These are phyloP conservation scores for Chrysina gloriosa DNA, from an alignment of 2,888 invertebrate species.

Conservation along the genomic window DNA sequence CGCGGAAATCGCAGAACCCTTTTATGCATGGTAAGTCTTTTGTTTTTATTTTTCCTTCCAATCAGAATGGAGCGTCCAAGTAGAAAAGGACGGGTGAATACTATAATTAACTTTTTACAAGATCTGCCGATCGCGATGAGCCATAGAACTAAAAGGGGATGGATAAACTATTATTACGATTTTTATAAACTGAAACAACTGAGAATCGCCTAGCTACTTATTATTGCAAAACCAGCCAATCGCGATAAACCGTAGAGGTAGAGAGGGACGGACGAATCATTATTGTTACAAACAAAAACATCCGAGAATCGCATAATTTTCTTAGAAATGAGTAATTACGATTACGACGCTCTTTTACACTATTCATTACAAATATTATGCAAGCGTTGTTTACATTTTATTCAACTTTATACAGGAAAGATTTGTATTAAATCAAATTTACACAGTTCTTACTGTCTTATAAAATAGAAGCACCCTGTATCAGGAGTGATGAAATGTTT, in stretches of 20 bases:
- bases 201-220: too few species aligned
- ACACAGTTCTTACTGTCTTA: background rate
- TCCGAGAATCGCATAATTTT: slow-evolving; percentile 14
- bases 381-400: background rate
- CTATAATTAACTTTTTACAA: too few species aligned
- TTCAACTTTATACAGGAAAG: background rate
- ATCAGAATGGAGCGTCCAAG: background rate
- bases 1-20: slow-evolving; percentile 93
- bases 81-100: too few species aligned
- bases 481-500: background rate
- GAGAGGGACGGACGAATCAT: too few species aligned
- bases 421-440: background rate
- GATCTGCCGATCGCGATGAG: too few species aligned
- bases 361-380: slow-evolving; percentile 6
- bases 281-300: background rate
- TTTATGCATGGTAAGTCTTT: slow-evolving; percentile 80
- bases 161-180: too few species aligned
- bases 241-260: too few species aligned
- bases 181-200: too few species aligned
- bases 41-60: background rate
- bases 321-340: slow-evolving; percentile 13
- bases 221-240: too few species aligned
- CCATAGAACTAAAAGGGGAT: too few species aligned
- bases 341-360: too few species aligned
- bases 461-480: background rate